phyloP scores from a whole-genome alignment of 1,140 invertebrate species.

The Polypedilum pembai region DNA sequence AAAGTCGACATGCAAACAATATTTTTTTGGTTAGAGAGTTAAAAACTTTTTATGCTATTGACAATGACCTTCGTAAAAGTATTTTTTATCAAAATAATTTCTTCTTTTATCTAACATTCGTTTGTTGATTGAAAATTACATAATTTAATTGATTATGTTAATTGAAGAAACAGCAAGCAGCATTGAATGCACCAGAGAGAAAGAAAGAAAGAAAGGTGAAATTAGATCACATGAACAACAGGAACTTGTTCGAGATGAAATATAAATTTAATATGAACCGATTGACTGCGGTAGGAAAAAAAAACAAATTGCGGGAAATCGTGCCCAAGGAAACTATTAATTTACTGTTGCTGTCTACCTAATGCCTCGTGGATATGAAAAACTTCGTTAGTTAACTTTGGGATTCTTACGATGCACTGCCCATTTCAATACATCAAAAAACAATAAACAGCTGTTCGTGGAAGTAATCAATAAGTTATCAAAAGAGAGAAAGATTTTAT shows the following conservation, averaged over 20 bases:
- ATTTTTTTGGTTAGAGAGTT: background rate
- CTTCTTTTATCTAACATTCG: too few relatives aligned
- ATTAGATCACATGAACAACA: background rate
- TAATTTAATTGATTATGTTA: too few relatives aligned
- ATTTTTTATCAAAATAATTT: background rate
- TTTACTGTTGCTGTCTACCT: background rate
- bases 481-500: background rate
- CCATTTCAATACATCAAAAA: background rate
- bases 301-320: background rate
- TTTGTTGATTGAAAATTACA: too few relatives aligned
- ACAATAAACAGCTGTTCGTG: background rate
- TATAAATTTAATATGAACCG: background rate
- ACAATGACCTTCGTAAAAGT: constrained; percentile 3
- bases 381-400: background rate
- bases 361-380: too few relatives aligned
- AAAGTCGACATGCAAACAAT: background rate
- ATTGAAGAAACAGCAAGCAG: too few relatives aligned
- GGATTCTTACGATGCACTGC: background rate
- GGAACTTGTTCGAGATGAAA: background rate
- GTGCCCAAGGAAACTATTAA: background rate
- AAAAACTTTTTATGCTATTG: background rate
- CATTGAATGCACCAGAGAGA: too few relatives aligned
- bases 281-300: background rate
- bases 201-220: background rate
- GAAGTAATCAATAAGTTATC: background rate